Percentiles rank a stretch among this genome's conserved stretches.
These are phyloP conservation scores for Pteria penguin DNA, from an alignment of 2,888 invertebrate genomes.

Conservation along the genomic window DNA sequence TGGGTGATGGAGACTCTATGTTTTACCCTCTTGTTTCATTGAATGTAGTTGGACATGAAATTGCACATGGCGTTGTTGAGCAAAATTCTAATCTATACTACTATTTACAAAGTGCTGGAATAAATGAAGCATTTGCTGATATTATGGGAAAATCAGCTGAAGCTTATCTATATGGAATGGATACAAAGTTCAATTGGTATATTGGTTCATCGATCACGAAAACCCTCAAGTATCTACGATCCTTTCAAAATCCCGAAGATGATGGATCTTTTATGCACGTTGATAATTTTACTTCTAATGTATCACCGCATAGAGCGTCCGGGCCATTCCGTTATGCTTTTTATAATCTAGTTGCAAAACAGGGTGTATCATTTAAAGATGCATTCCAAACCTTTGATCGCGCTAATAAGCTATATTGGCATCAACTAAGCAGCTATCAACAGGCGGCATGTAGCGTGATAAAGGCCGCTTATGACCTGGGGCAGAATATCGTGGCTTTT, in stretches of 20 bases:
- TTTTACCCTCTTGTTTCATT: conserved; percentile 57
- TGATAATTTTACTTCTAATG: conserved; percentile 42
- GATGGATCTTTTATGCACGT: conserved; percentile 61
- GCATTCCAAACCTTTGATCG: conserved; percentile 42
- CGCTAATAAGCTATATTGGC: neutral
- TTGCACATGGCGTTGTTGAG: conserved; percentile 63
- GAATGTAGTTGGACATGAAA: conserved; percentile 63
- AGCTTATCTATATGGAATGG: conserved; percentile 36
- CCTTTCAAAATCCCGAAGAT: conserved; percentile 55
- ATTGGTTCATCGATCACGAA: conserved; percentile 42
- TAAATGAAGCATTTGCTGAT: conserved; percentile 67
- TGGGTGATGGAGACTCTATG: conserved; percentile 56
- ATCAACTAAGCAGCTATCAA: neutral
- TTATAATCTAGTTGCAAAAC: conserved; percentile 51
- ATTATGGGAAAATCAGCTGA: conserved; percentile 61
- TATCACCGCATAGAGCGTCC: conserved; percentile 60
- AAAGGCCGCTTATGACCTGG: neutral
- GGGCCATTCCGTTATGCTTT: conserved; percentile 62
- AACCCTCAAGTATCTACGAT: conserved; percentile 46
- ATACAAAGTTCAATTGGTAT: conserved; percentile 50
- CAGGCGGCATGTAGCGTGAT: neutral
- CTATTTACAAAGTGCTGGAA: conserved; percentile 57
- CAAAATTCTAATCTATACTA: conserved; percentile 59
- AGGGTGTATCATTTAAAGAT: conserved; percentile 46
- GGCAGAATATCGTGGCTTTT: neutral